Conservation (phyloP, 2,888 invertebrate genomes). For the Mythimna albipuncta region DNA sequence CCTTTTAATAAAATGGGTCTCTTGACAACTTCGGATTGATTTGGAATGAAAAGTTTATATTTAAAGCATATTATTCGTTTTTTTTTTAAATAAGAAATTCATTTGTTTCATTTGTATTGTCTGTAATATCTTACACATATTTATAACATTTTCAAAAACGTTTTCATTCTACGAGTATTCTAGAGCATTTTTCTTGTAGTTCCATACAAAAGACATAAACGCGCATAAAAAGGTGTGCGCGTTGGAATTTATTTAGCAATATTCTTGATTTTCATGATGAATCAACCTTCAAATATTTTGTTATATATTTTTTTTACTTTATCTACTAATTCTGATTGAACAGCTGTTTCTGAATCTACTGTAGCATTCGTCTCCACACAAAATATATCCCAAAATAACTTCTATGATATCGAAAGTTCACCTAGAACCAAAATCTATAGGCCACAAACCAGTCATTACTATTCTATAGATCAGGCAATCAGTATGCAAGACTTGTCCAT, state of each 20-base stretch:
- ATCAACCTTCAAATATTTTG: neutral
- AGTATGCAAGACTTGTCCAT: slow-evolving; percentile 46
- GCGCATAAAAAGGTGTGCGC: neutral
- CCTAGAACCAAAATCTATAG: slow-evolving; percentile 29
- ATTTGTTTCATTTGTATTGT: too few relatives aligned
- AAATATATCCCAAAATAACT: neutral
- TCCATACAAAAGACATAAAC: slow-evolving; percentile 39
- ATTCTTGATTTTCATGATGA: neutral
- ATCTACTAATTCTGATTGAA: too few relatives aligned
- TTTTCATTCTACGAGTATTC: neutral
- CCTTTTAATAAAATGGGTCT: too few relatives aligned
- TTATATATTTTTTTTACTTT: neutral
- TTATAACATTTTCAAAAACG: too few relatives aligned
- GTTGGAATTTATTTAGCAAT: neutral
- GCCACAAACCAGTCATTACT: slow-evolving; percentile 33
- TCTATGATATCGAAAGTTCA: neutral
- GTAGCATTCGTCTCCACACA: neutral
- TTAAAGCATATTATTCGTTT: too few relatives aligned
- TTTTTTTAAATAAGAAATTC: too few relatives aligned
- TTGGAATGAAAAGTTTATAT: too few relatives aligned
- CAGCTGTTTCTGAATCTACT: neutral
- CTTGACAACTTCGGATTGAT: too few relatives aligned
- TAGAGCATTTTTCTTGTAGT: neutral
- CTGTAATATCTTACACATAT: too few relatives aligned
- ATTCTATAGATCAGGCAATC: slow-evolving; percentile 34